phyloP scores from a whole-genome alignment of 1,140 invertebrate species.

The Trachymyrmex septentrionalis region DNA sequence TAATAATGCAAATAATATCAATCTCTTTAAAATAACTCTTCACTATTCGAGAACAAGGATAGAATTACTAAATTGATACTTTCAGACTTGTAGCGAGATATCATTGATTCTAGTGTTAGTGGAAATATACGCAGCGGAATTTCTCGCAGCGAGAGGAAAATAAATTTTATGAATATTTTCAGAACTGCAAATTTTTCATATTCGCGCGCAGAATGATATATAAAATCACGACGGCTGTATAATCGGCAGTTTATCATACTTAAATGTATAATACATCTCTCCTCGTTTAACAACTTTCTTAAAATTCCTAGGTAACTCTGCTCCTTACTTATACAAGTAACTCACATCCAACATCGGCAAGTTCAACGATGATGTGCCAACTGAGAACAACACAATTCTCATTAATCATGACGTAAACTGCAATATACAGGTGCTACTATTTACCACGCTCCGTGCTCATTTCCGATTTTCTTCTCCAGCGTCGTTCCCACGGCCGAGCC shows the following conservation, averaged over 20 bases:
- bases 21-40: no score
- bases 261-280: not conserved
- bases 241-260: not conserved
- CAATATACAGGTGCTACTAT: slow-evolving; percentile 2
- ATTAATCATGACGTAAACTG: slow-evolving; percentile 48
- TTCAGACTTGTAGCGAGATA: no score
- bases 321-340: not conserved
- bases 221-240: not conserved
- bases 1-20: no score
- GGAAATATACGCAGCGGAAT: not conserved
- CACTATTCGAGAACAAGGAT: no score
- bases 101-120: not conserved
- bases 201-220: not conserved
- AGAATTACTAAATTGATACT: no score
- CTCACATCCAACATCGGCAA: slow-evolving; percentile 8
- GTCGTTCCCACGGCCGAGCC: slow-evolving; percentile 17
- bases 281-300: not conserved
- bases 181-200: not conserved
- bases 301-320: not conserved
- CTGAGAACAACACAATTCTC: slow-evolving; percentile 44
- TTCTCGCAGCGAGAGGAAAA: not conserved
- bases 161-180: not conserved
- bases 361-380: slow-evolving; percentile 14
- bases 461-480: slow-evolving; percentile 41
- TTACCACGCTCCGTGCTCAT: not conserved